Evolutionary conservation across 2,888 invertebrate genomes (phyloP).

Genomic region (Monochamus alternatus): DNA sequence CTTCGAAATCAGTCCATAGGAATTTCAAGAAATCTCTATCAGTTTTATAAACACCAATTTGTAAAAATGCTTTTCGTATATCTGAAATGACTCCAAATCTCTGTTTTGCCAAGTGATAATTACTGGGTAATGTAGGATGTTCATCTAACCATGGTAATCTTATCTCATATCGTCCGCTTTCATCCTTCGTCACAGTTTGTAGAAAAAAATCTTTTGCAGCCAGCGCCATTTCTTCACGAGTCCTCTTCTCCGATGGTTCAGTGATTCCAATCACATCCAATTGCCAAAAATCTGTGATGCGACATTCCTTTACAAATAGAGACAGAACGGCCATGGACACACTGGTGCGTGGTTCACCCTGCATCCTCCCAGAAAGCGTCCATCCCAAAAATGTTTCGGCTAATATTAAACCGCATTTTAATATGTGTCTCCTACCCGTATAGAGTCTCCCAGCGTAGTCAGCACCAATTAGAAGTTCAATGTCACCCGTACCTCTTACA

Average conservation of each 20-base stretch:
- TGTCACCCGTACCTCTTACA: not conserved
- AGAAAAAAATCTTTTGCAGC: slow-evolving; percentile 41
- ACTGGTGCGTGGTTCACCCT: not conserved
- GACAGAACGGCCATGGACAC: slow-evolving; percentile 15
- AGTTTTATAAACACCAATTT: not conserved
- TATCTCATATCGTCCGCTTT: slow-evolving; percentile 47
- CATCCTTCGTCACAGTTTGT: slow-evolving; percentile 36
- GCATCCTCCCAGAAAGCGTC: not conserved
- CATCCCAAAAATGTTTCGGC: slow-evolving; percentile 29
- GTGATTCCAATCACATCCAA: slow-evolving; percentile 61
- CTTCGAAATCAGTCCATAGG: not conserved
- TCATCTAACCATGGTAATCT: slow-evolving; percentile 48
- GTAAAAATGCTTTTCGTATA: not conserved
- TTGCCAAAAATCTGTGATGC: slow-evolving; percentile 55
- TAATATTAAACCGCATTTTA: slow-evolving; percentile 41
- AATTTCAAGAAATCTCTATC: slow-evolving; percentile 1
- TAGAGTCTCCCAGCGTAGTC: slow-evolving; percentile 39
- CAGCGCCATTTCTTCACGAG: not conserved
- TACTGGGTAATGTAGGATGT: slow-evolving; percentile 40
- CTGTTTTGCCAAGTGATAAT: slow-evolving; percentile 34
- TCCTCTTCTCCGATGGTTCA: slow-evolving; percentile 57
- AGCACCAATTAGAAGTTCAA: slow-evolving; percentile 36
- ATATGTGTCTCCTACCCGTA: slow-evolving; percentile 38
- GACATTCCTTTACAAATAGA: slow-evolving; percentile 35
- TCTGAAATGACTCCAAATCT: not conserved